phyloP scores from a whole-genome alignment of 2,113 vertebrate genomes.

The Microtus ochrogaster region DNA sequence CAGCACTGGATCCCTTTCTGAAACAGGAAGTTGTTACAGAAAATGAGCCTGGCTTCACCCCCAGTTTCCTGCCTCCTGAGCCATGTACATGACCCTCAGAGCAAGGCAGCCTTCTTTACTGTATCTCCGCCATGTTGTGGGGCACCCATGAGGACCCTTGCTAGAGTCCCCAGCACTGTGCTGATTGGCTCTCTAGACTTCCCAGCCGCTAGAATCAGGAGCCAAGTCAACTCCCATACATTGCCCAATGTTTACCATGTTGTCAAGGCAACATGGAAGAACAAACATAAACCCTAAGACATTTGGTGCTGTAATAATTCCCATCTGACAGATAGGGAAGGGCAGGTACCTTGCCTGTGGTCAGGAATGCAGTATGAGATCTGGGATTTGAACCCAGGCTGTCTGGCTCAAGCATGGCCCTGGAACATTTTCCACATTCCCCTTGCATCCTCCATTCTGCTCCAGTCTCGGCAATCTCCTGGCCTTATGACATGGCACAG shows the following conservation, averaged over 20 bases:
- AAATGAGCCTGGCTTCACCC: background rate
- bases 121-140: background rate
- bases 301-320: background rate
- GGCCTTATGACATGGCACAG: background rate
- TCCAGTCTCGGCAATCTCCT: background rate
- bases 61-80: background rate
- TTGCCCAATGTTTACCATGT: background rate
- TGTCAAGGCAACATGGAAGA: background rate
- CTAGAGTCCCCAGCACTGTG: background rate
- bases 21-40: background rate
- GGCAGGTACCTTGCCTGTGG: background rate
- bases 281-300: background rate
- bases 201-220: background rate
- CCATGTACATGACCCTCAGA: background rate
- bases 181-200: background rate
- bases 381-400: background rate
- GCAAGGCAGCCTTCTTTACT: too few species aligned
- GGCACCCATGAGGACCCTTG: background rate
- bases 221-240: background rate
- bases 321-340: background rate
- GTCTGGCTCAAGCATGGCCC: background rate
- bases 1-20: background rate
- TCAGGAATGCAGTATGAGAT: background rate
- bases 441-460: background rate
- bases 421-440: background rate